Percentiles rank a stretch among this genome's conserved stretches.
These are phyloP conservation scores for Candidula unifasciata DNA, from an alignment of 2,888 invertebrate genomes.

Conservation along the genomic window DNA sequence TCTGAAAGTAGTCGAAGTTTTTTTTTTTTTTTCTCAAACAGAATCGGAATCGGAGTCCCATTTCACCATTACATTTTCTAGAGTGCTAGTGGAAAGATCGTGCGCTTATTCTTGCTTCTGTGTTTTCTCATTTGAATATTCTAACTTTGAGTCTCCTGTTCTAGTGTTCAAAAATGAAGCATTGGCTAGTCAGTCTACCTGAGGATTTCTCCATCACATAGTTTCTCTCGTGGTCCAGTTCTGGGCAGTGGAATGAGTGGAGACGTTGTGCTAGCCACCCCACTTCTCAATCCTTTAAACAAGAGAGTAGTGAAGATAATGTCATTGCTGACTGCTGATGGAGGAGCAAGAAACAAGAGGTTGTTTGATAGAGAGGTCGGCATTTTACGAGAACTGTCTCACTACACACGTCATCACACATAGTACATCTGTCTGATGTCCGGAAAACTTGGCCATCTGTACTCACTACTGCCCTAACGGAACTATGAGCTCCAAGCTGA, in stretches of 20 bases:
- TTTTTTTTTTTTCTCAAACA: no score
- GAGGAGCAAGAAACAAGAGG: neutral
- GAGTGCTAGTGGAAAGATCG: no score
- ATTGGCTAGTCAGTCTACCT: neutral
- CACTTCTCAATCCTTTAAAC: neutral
- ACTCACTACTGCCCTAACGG: conserved; percentile 4
- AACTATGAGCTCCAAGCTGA: neutral
- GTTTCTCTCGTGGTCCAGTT: neutral
- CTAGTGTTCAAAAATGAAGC: neutral
- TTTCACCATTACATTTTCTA: no score
- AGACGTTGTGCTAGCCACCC: neutral
- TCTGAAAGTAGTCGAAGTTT: no score
- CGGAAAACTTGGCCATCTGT: neutral
- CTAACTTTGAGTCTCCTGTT: no score
- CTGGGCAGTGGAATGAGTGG: conserved; percentile 11
- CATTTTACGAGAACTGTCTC: neutral
- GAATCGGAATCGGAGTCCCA: no score
- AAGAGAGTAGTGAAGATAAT: neutral
- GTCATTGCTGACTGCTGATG: conserved; percentile 7
- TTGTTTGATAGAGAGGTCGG: no score
- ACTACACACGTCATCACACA: conserved; percentile 3
- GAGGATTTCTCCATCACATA: conserved; percentile 1
- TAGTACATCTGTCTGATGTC: neutral
- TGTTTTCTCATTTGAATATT: no score
- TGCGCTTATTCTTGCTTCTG: no score